Conservation (phyloP, 2,113 vertebrate species). For the Tretioscincus oriximinensis region DNA sequence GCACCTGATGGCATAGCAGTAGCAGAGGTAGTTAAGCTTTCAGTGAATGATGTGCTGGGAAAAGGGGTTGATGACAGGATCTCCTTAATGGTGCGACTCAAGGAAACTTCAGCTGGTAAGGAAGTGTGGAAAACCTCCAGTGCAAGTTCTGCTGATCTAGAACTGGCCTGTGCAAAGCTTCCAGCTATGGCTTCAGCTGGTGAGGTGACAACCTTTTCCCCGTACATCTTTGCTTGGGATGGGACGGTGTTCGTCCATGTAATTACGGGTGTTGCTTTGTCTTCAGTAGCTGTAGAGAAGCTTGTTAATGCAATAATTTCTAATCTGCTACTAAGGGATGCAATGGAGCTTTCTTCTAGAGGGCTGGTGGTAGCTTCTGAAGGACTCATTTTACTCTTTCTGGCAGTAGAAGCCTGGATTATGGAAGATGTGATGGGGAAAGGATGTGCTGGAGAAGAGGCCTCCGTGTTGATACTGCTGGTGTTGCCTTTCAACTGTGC, state of each 20-base stretch:
- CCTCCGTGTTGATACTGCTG: not conserved
- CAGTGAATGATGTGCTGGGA: too few species aligned
- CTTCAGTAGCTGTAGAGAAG: not conserved
- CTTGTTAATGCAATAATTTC: not conserved
- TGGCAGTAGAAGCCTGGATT: too few species aligned
- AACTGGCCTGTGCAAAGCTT: too few species aligned
- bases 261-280: not conserved
- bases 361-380: not conserved
- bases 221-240: not conserved
- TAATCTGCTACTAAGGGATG: not conserved
- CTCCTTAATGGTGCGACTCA: not conserved
- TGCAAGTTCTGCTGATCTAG: not conserved
- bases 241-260: not conserved
- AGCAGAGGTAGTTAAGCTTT: too few species aligned
- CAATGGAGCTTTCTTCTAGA: not conserved
- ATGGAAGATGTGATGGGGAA: too few species aligned
- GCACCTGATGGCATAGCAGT: too few species aligned
- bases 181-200: not conserved
- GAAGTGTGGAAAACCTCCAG: too few species aligned
- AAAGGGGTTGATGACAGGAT: not conserved
- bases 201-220: not conserved
- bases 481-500: too few species aligned
- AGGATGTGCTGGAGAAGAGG: not conserved
- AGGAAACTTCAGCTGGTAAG: not conserved
- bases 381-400: not conserved